A percentile compares a stretch with the other conserved stretches of the same genome.
Conservation (phyloP, 2,113 vertebrate species). For the Apaloderma vittatum region DNA sequence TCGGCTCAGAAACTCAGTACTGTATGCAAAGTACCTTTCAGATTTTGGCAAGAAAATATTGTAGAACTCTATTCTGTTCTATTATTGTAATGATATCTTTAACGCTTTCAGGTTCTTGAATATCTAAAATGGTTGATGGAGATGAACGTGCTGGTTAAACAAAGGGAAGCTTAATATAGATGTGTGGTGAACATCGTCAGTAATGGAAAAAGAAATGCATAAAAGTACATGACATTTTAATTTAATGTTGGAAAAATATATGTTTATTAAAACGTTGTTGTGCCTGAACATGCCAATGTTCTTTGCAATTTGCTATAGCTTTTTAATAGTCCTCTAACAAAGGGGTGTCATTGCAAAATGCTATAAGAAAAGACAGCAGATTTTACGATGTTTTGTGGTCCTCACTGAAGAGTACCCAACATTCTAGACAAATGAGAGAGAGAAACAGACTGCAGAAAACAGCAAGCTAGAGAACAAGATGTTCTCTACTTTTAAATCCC, state of each 20-base stretch:
- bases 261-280: constrained; percentile 20
- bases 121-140: constrained; percentile 1
- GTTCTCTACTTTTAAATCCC: not conserved
- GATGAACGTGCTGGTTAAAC: constrained; percentile 39
- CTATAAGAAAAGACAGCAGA: not conserved
- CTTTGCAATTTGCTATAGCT: not conserved
- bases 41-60: not conserved
- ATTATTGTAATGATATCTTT: not conserved
- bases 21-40: not conserved
- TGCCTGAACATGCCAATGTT: not conserved
- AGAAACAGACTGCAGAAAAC: not conserved
- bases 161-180: constrained; percentile 24
- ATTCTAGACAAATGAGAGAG: not conserved
- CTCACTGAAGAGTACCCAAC: not conserved
- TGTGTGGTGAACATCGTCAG: not conserved
- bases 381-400: not conserved
- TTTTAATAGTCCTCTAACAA: not conserved
- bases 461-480: not conserved
- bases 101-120: not conserved
- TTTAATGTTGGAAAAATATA: constrained; percentile 30
- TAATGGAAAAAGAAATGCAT: not conserved
- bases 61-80: not conserved
- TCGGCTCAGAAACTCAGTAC: not conserved
- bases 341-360: not conserved
- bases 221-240: not conserved